Evolutionary conservation across 2,888 invertebrate genomes (phyloP).

Genomic region (Cremastinae sp.): DNA sequence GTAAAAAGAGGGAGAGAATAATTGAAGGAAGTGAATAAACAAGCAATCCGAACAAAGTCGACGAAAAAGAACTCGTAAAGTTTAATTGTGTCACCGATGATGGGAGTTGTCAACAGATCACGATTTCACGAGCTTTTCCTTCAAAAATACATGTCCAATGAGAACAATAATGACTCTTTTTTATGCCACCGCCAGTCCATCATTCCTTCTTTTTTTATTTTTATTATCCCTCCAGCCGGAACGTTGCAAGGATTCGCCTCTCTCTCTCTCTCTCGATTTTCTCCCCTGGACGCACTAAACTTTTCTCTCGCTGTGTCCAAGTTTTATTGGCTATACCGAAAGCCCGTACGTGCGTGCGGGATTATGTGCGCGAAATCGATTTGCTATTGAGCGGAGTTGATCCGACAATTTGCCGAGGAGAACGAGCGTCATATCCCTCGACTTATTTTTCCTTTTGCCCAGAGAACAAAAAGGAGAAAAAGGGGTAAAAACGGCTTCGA

Average conservation of each 20-base stretch:
- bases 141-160: no score
- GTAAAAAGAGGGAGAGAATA: background rate
- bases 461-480: background rate
- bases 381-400: constrained; percentile 42
- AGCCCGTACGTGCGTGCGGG: constrained; percentile 19
- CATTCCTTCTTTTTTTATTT: background rate
- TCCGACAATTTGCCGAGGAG: constrained; percentile 31
- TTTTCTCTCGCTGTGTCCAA: constrained; percentile 27
- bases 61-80: no score
- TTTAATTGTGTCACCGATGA: no score
- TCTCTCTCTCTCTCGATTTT: background rate
- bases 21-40: background rate
- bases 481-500: background rate
- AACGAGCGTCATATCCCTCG: constrained; percentile 2
- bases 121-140: no score
- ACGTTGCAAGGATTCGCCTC: constrained; percentile 13
- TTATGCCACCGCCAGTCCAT: no score
- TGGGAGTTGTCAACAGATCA: no score
- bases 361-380: constrained; percentile 45
- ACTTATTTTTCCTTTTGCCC: constrained; percentile 23
- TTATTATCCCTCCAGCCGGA: constrained; percentile 13
- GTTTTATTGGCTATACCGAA: constrained; percentile 43
- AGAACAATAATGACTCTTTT: no score
- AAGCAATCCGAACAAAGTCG: no score
- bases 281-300: constrained; percentile 25